Conservation (phyloP, 1,140 invertebrate genomes). For the Pogonus chalceus region DNA sequence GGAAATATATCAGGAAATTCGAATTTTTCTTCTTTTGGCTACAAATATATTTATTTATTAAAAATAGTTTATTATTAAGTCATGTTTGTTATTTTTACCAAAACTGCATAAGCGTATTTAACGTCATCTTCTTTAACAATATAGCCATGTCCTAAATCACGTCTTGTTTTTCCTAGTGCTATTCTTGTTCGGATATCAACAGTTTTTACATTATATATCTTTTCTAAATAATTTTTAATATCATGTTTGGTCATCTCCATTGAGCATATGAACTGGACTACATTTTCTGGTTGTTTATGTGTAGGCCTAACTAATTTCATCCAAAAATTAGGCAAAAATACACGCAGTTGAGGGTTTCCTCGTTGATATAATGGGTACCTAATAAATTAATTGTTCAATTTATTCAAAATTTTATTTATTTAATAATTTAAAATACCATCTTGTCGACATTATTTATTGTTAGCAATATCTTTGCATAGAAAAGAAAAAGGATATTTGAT, state of each 20-base stretch:
- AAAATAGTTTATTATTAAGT: conserved; percentile 14
- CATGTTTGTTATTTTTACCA: conserved; percentile 46
- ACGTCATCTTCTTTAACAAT: conserved; percentile 75
- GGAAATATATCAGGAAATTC: conserved; percentile 46
- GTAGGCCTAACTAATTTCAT: conserved; percentile 73
- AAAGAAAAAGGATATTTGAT: too few relatives aligned
- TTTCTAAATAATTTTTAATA: conserved; percentile 86
- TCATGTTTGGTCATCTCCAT: conserved; percentile 82
- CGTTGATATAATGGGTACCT: conserved; percentile 81
- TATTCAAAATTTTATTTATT: background rate
- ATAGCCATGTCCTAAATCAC: conserved; percentile 43
- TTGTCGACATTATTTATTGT: conserved; percentile 27
- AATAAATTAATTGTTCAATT: conserved; percentile 18
- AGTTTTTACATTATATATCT: conserved; percentile 77
- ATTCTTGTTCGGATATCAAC: conserved; percentile 63
- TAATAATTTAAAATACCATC: conserved; percentile 15
- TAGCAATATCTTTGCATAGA: too few relatives aligned
- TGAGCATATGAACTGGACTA: conserved; percentile 75
- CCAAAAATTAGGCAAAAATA: conserved; percentile 91
- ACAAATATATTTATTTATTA: conserved; percentile 19
- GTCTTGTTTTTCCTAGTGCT: conserved; percentile 46
- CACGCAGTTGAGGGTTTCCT: conserved; percentile 79
- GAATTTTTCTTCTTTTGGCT: conserved; percentile 45
- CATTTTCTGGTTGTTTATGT: conserved; percentile 55
- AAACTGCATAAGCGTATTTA: conserved; percentile 67